Conservation (phyloP, 2,113 vertebrate genomes). For the Tretioscincus oriximinensis region DNA sequence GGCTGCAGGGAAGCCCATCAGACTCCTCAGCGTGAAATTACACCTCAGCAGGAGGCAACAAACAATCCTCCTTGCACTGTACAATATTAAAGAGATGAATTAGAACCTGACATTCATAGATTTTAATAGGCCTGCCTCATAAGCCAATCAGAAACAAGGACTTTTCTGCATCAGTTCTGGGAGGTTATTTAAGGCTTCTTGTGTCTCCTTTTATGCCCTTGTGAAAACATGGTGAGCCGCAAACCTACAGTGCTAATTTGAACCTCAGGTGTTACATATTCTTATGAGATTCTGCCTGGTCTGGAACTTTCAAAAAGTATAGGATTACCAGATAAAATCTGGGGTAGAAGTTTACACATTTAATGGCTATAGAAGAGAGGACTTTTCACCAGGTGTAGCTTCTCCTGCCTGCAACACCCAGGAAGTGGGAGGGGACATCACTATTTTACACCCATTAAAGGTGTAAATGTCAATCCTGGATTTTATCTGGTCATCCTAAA, state of each 20-base stretch:
- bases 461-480: too few relatives aligned
- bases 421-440: too few relatives aligned
- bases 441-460: too few relatives aligned
- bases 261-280: not conserved
- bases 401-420: too few relatives aligned
- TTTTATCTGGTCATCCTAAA: too few relatives aligned
- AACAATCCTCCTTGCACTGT: conserved; percentile 63
- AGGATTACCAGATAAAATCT: too few relatives aligned
- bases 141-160: conserved; percentile 58
- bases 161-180: conserved; percentile 32
- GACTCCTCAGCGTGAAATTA: conserved; percentile 83
- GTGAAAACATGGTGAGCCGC: not conserved
- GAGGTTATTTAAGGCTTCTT: conserved; percentile 50
- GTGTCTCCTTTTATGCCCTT: conserved; percentile 28
- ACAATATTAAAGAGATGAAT: conserved; percentile 75
- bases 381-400: too few relatives aligned
- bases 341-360: too few relatives aligned
- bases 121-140: conserved; percentile 62
- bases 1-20: conserved; percentile 79
- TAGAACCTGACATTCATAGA: conserved; percentile 70
- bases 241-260: not conserved
- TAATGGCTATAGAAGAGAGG: too few relatives aligned
- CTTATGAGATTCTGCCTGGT: not conserved
- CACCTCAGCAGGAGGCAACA: conserved; percentile 74
- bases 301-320: not conserved